Evolutionary conservation across 1,140 invertebrate species (phyloP).

Genomic region (Drosophila auraria): DNA sequence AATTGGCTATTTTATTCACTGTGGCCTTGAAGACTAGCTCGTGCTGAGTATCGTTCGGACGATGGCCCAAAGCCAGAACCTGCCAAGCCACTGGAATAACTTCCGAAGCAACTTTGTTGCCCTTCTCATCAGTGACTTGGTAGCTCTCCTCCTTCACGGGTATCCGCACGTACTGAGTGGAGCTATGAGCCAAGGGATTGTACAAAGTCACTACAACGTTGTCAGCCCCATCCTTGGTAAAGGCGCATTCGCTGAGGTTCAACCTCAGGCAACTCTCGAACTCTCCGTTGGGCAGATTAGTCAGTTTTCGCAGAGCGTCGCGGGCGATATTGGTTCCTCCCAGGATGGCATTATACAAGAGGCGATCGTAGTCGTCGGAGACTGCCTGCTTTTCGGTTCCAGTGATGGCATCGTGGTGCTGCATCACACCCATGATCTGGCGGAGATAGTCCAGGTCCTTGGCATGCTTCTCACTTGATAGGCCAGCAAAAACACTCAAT

Average conservation of each 20-base stretch:
- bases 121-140: slow-evolving; percentile 87
- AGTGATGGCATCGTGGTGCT: slow-evolving; percentile 95
- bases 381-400: slow-evolving; percentile 97
- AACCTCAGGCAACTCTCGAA: slow-evolving; percentile 88
- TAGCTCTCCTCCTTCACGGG: slow-evolving; percentile 89
- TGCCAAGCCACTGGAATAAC: slow-evolving; percentile 88
- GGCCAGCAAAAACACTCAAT: slow-evolving; percentile 85
- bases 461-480: slow-evolving; percentile 42
- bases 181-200: slow-evolving; percentile 91
- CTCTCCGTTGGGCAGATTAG: slow-evolving; percentile 85
- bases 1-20: slow-evolving; percentile 57
- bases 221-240: slow-evolving; percentile 84
- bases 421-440: slow-evolving; percentile 91
- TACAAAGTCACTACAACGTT: slow-evolving; percentile 90
- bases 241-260: slow-evolving; percentile 88
- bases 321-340: slow-evolving; percentile 40
- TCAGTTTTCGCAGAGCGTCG: slow-evolving; percentile 65
- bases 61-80: slow-evolving; percentile 88
- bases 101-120: slow-evolving; percentile 85
- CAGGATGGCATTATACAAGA: slow-evolving; percentile 61
- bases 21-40: slow-evolving; percentile 90
- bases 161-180: slow-evolving; percentile 89
- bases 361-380: slow-evolving; percentile 92
- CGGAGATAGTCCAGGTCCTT: slow-evolving; percentile 73
- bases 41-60: slow-evolving; percentile 87